Conservation (phyloP, 2,888 invertebrate genomes). For the Masnerella sp. region DNA sequence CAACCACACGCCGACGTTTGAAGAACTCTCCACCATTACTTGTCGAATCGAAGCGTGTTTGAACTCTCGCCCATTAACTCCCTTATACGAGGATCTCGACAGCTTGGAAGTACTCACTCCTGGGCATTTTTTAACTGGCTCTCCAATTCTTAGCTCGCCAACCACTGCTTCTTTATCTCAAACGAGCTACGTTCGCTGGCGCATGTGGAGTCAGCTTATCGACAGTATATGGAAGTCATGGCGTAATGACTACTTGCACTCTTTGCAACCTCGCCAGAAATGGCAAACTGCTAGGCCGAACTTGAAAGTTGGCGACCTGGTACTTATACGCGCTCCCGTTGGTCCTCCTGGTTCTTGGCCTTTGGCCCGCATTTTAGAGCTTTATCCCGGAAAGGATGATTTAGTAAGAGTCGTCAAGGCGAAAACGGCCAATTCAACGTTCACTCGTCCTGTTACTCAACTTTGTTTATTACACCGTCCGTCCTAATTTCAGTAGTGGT, state of each 20-base stretch:
- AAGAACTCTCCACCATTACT: background rate
- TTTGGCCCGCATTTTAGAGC: background rate
- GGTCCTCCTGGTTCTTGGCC: background rate
- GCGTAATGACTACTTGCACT: background rate
- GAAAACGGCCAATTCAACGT: background rate
- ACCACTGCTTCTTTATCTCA: background rate
- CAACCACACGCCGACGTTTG: background rate
- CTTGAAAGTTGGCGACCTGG: background rate
- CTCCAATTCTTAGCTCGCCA: too few relatives aligned
- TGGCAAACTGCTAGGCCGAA: background rate
- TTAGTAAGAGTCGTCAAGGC: background rate
- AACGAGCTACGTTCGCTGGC: too few relatives aligned
- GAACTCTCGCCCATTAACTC: background rate
- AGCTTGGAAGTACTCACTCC: background rate
- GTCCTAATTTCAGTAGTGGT: too few relatives aligned
- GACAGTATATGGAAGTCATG: background rate
- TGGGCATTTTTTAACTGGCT: constrained; percentile 7
- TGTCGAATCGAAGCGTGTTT: constrained; percentile 1
- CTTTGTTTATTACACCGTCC: background rate
- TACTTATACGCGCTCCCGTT: background rate
- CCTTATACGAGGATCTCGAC: background rate
- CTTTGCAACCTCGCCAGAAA: background rate
- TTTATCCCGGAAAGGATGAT: background rate
- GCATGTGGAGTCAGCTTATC: too few relatives aligned
- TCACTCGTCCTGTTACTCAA: background rate